Evolutionary conservation across 2,888 invertebrate genomes (phyloP), one percentile per base, ranked within the genome.

Genomic region (Cantharis rufa): DNA sequence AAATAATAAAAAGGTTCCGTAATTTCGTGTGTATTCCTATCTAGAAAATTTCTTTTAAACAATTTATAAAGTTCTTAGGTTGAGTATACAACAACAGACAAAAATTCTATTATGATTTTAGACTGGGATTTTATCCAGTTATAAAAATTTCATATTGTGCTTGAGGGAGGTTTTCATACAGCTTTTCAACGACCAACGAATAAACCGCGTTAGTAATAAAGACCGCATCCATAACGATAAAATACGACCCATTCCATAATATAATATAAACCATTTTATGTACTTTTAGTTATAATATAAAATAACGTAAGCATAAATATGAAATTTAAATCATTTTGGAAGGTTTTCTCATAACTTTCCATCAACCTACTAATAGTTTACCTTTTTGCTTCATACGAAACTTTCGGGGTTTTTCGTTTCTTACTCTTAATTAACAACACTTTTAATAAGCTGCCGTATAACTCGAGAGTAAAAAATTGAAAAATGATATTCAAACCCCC

Each of bases 61-160:
- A 78, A 79, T 78, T 70, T 78, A 80, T 80, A 81, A 80, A 80
- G 80, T 77, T 79, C 81, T 80, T 82, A 81, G 81, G 80, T 81
- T 79, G 76, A 66, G 69, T 68, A 78, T 73, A 77, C 64, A 64
- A 75, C 74, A 75, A 69, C 82, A 80, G 79, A 78, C 81, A 83
- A 82, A 82, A 84, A 83, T 83, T 83, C 83, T 81, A 82, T 84
- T 83, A 81, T 78, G 81, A 83, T 83, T 83, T 84, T 81, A 82
- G 81, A 81, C 81, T 72, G 82, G 80, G 82, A 83, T 83, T 83
- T 83, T 81, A 81, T 82, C 80, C 81, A 80, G 83, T 83, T 82
- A 84, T 84, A 84, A 84, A 83, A 84, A 84, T 83, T 83, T 83
- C 83, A 80, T 80, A 82, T 82, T 82, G 81, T 77, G 82, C 82